phyloP scores from a whole-genome alignment of 2,113 vertebrate genomes.

The Galeopterus variegatus region DNA sequence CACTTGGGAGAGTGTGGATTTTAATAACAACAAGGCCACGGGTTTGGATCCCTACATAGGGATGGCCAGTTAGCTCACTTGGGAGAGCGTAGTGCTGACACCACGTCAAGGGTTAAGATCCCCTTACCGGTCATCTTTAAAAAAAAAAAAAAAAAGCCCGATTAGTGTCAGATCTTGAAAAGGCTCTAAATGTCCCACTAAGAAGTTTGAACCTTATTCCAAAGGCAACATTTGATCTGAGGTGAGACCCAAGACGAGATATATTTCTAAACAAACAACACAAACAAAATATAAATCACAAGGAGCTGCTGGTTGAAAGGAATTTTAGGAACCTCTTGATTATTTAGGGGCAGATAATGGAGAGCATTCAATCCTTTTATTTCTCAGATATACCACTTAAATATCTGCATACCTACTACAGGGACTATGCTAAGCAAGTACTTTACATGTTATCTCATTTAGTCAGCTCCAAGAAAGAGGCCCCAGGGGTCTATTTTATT shows the following conservation, averaged over 20 bases:
- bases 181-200: not conserved
- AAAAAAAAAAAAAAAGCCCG: too few relatives aligned
- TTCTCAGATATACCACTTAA: conserved; percentile 53
- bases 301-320: not conserved
- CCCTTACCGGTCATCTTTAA: too few relatives aligned
- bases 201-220: not conserved
- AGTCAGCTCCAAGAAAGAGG: not conserved
- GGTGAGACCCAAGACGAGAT: not conserved
- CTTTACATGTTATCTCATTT: not conserved
- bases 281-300: conserved; percentile 5
- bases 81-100: too few relatives aligned
- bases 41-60: too few relatives aligned
- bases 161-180: not conserved
- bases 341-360: not conserved
- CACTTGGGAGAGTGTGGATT: too few relatives aligned
- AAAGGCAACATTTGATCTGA: not conserved
- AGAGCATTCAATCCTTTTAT: conserved; percentile 12
- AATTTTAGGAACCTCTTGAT: conserved; percentile 40
- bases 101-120: too few relatives aligned
- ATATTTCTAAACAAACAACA: conserved; percentile 33
- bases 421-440: not conserved
- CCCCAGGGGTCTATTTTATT: not conserved
- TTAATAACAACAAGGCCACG: too few relatives aligned
- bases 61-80: too few relatives aligned
- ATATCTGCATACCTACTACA: not conserved